phyloP scores from a whole-genome alignment of 2,797 vertebrate species.

The Muscicapa striata region DNA sequence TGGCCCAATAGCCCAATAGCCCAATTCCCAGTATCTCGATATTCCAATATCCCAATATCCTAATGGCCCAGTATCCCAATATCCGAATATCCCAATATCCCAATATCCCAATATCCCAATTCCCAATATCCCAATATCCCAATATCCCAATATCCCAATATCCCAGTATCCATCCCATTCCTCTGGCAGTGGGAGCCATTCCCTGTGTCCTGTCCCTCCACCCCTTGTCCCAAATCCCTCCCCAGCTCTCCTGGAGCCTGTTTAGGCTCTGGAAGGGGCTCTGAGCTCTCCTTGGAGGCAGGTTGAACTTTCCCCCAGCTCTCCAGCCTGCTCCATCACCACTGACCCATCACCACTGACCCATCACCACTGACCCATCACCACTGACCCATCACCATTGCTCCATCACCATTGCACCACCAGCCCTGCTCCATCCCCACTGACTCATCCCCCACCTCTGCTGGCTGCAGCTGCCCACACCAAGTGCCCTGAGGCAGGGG shows the following conservation, averaged over 20 bases:
- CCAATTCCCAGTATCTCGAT: too few species aligned
- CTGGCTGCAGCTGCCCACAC: not conserved
- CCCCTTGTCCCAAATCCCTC: not conserved
- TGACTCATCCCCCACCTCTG: not conserved
- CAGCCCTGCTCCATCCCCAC: not conserved
- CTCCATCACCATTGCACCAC: not conserved
- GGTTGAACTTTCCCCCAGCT: not conserved
- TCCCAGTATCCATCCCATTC: not conserved
- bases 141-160: too few species aligned
- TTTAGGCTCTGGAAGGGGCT: accelerated
- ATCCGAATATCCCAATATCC: too few species aligned
- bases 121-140: too few species aligned
- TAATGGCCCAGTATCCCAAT: too few species aligned
- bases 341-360: too few species aligned
- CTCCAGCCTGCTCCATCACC: not conserved
- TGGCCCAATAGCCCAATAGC: too few species aligned
- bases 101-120: too few species aligned
- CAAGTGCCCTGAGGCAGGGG: not conserved
- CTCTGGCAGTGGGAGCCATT: not conserved
- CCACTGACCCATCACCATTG: too few species aligned
- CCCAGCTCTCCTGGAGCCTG: not conserved
- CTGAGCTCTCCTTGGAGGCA: not conserved
- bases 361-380: too few species aligned
- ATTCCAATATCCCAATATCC: too few species aligned
- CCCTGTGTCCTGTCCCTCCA: not conserved